phyloP scores from a whole-genome alignment of 2,888 invertebrate species.

The Callinectes sapidus region DNA sequence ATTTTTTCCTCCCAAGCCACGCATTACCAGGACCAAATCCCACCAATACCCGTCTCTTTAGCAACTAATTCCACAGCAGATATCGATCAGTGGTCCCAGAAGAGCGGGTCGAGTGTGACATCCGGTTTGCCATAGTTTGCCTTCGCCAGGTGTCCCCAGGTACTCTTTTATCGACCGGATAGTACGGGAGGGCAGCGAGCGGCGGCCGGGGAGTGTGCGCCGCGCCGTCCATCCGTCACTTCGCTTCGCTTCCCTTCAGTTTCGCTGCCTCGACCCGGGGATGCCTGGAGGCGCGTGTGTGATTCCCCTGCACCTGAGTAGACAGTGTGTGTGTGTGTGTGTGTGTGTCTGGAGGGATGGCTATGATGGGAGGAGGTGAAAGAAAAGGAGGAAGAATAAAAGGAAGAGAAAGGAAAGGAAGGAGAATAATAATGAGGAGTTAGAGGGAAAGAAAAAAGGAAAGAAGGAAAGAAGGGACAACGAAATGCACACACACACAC shows the following conservation, averaged over 20 bases:
- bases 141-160: background rate
- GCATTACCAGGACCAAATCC: too few species aligned
- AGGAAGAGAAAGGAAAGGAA: background rate
- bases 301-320: too few species aligned
- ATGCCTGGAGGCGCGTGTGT: too few species aligned
- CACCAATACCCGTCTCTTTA: too few species aligned
- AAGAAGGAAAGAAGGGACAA: background rate
- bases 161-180: background rate
- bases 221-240: background rate
- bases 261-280: too few species aligned
- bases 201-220: background rate
- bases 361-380: background rate
- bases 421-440: background rate
- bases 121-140: slow-evolving; percentile 21
- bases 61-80: background rate
- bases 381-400: background rate
- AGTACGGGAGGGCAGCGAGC: background rate
- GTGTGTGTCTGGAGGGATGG: too few species aligned
- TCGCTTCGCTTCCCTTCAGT: too few species aligned
- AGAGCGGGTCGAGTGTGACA: background rate
- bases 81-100: background rate
- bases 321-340: too few species aligned
- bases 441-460: background rate
- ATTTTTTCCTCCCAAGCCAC: too few species aligned
- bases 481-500: background rate